Base-by-base conservation (phyloP, 2,113 vertebrate genomes). In the Canis aureus region DNA sequence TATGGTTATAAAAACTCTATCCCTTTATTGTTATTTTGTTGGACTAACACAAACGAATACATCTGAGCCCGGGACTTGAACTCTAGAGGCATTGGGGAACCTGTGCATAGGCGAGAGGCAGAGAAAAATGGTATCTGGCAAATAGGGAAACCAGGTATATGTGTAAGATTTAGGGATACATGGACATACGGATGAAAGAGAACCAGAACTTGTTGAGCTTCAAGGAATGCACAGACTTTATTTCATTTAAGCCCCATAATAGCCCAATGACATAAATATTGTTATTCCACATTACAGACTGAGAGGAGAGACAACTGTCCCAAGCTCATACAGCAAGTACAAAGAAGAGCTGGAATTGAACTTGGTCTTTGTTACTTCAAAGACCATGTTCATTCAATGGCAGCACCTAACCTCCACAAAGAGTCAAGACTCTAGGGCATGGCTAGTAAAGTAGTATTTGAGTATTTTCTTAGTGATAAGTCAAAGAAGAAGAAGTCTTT, bases 1-100 rank as follows among this genome's bases (percentile, higher is more conserved):
- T 76, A 90, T 59, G 38, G 80, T 97, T 97, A 97, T 97, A 27
- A 64, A 64, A 97, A 97, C 71, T 84, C 88, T 79, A 97, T 53
- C 84, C 1, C 27, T 25, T 64, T 96, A 87, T 81, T 97, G 95
- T 91, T 91, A 93, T 97, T 96, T 95, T 97, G 96, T 97, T 57
- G 23, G 32, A 94, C 49, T 96, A 43, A 43, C 38, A 43, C 38
- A 43, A 43, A 95, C 97, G 96, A 97, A 97, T 94, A 97, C 94
- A 95, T 88, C 94, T 95, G 64, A 29, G 88, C 53, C 53, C 64
- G 32, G n/a, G 60, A 49, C 87, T 76, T 69, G n/a, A 96, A 96
- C 11, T 60, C 43, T 73, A 80, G 92, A 95, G 62, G 53, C 59
- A 85, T 1, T 79, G 60, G 35, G 5, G 49, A 95, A 94, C 71